A percentile compares a stretch with the other conserved stretches of the same genome.
Evolutionary conservation across 2,888 invertebrate genomes (phyloP).

Genomic region (Tolmerus cingulatus): DNA sequence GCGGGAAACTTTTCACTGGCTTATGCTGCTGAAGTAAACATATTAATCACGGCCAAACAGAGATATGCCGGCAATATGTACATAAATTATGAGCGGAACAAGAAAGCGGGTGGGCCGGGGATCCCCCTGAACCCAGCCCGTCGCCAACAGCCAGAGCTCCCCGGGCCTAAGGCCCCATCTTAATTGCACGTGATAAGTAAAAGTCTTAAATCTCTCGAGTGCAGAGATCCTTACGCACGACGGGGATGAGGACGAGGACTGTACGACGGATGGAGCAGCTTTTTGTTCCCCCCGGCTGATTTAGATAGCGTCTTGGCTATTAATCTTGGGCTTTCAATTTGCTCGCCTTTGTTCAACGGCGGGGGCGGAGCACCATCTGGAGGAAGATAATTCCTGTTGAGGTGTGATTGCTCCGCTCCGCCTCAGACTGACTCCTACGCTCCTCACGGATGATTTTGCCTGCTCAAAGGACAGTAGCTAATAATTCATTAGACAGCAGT

Average conservation of each 20-base stretch:
- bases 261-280: neutral
- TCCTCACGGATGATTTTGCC: neutral
- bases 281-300: slow-evolving; percentile 26
- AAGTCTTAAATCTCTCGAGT: slow-evolving; percentile 35
- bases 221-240: slow-evolving; percentile 5
- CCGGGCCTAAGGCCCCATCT: neutral
- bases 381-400: neutral
- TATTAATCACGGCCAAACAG: slow-evolving; percentile 33
- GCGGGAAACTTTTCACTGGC: slow-evolving; percentile 38
- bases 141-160: neutral
- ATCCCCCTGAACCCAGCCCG: neutral
- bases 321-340: slow-evolving; percentile 40
- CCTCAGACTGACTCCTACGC: neutral
- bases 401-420: slow-evolving; percentile 9
- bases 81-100: slow-evolving; percentile 33
- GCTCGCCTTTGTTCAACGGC: slow-evolving; percentile 5
- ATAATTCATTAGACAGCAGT: neutral
- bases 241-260: neutral
- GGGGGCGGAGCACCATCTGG: neutral
- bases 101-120: neutral
- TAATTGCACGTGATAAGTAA: slow-evolving; percentile 40
- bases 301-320: slow-evolving; percentile 37
- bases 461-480: neutral
- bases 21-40: slow-evolving; percentile 41
- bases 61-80: slow-evolving; percentile 40